Evolutionary conservation across 2,797 vertebrate species (phyloP), one percentile per base, ranked within the genome.

Genomic region (Leucoraja ocellata): DNA sequence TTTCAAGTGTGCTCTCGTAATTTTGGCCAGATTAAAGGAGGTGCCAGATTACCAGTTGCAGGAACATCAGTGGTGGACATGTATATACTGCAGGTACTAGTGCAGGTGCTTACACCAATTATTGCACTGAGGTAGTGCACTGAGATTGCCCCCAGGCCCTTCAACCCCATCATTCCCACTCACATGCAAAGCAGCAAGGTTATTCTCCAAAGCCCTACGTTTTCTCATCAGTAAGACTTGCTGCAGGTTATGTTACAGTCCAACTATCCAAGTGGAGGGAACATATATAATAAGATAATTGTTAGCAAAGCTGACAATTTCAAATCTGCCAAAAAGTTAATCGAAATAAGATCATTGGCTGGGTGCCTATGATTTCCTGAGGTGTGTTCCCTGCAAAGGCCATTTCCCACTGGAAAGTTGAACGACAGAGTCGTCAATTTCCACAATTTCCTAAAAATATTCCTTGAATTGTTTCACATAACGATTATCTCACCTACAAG

Each of bases 381-480:
- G 83, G 63, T 65, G 83, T 6, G 61, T n/a, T 88, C 14, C 25
- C 83, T 86, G 25, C 14, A 65, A 65, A n/a, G 83, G 28, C 65
- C 28, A 6, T 16, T 65, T 13, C 28, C 78, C 4, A 63, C 25
- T n/a, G 28, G 4, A 63, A 16, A 4, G 25, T 61, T 86, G 83
- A n/a, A 65, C 14, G 13, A 88, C 28, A 32, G 28, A 65, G 16
- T 3, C 61, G 65, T 32, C 58, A 32, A 13, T 65, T 84, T 61
- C 28, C 58, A 63, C 54, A 16, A 63, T 25, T 65, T 63, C 58
- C 11, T 88, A 58, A 32, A 61, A 63, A 61, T 84, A 61, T 61
- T 61, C 81, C 81, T 84, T 84, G 81, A 84, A 84, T 84, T 84
- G 81, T 61, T 84, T 84, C 5, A 84, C 10, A 61, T 84, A 11